Conservation (phyloP, 2,113 vertebrate genomes). For the Elachura formosa region DNA sequence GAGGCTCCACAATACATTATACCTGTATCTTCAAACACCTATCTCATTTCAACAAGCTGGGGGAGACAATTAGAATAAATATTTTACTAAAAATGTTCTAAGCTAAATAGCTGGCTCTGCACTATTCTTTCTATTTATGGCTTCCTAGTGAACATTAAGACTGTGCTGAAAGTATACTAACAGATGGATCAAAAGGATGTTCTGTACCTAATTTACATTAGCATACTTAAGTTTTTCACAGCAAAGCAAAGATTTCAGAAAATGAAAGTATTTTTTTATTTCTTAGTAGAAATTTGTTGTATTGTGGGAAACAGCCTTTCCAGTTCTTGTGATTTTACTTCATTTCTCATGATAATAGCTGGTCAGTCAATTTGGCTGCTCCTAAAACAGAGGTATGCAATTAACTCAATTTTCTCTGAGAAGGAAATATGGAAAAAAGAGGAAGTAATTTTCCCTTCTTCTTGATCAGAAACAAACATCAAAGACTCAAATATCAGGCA, state of each 20-base stretch:
- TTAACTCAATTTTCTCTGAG: not conserved
- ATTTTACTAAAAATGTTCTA: slow-evolving; percentile 48
- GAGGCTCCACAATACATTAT: not conserved
- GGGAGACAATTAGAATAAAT: slow-evolving; percentile 65
- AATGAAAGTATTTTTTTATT: not conserved
- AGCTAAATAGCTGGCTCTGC: not conserved
- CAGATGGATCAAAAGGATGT: not conserved
- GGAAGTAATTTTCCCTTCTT: not conserved
- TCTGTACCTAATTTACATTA: not conserved
- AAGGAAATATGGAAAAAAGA: not conserved
- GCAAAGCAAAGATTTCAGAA: not conserved
- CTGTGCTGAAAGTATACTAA: not conserved
- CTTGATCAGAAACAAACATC: not conserved
- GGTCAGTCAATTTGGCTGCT: not conserved
- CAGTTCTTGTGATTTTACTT: not conserved
- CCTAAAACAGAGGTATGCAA: not conserved
- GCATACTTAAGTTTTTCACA: not conserved
- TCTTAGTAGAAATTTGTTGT: not conserved
- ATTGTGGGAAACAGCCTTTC: not conserved
- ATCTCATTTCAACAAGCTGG: not conserved
- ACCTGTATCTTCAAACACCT: slow-evolving; percentile 36
- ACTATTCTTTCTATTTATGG: slow-evolving; percentile 58
- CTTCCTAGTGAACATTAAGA: slow-evolving; percentile 28
- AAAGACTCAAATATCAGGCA: not conserved
- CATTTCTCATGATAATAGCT: not conserved